These are phyloP conservation scores for Riparia riparia DNA, from an alignment of 2,113 vertebrate species.

Conservation along the genomic window DNA sequence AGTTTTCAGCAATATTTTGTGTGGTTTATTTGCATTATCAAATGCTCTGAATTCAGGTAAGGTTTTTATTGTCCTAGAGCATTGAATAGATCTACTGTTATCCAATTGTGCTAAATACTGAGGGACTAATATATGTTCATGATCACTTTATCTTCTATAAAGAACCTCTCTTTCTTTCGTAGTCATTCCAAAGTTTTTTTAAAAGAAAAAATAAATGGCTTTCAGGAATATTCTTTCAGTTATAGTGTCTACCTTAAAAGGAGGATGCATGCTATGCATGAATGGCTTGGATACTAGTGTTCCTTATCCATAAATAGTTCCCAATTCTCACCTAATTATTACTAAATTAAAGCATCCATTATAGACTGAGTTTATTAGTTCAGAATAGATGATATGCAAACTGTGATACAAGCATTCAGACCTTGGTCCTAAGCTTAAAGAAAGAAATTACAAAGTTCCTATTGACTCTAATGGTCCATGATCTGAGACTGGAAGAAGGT, in stretches of 20 bases:
- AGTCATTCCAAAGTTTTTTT: neutral
- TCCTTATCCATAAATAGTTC: neutral
- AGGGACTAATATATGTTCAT: neutral
- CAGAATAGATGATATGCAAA: neutral
- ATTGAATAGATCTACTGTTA: neutral
- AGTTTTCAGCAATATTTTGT: neutral
- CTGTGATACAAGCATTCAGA: neutral
- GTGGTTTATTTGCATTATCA: neutral
- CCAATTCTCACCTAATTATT: neutral
- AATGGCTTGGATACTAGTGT: neutral
- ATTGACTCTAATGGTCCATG: neutral
- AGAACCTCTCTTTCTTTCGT: neutral
- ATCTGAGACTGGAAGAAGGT: neutral
- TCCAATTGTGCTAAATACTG: neutral
- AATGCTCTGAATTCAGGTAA: neutral
- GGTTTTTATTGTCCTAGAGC: neutral
- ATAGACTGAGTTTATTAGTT: neutral
- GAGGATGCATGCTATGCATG: fast-evolving
- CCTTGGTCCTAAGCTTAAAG: neutral
- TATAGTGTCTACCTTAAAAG: neutral
- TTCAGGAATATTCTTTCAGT: neutral
- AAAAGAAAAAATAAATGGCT: neutral
- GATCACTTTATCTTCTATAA: neutral
- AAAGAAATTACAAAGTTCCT: neutral
- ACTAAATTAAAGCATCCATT: neutral